A percentile compares a stretch with the other conserved stretches of the same genome.
Evolutionary conservation across 1,140 invertebrate genomes (phyloP).

Genomic region (Aphis gossypii): DNA sequence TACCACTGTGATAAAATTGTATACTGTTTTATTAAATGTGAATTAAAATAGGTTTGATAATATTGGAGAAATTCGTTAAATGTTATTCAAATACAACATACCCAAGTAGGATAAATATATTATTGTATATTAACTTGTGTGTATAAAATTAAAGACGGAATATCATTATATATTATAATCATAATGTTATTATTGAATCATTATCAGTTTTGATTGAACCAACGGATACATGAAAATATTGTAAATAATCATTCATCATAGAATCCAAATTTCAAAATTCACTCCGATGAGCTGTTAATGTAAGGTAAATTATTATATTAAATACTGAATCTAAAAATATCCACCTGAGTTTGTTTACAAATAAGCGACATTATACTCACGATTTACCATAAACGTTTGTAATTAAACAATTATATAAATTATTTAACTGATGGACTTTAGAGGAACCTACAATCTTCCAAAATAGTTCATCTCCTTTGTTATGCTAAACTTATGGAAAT

Average conservation of each 20-base stretch:
- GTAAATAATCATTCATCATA: background rate
- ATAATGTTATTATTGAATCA: background rate
- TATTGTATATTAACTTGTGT: background rate
- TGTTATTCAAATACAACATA: background rate
- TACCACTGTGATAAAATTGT: background rate
- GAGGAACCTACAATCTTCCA: conserved; percentile 5
- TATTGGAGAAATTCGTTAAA: background rate
- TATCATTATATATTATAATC: no score
- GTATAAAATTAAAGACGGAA: background rate
- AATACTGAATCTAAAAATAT: background rate
- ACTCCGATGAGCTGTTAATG: background rate
- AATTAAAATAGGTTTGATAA: background rate
- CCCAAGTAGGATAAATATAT: background rate
- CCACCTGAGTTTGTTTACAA: background rate
- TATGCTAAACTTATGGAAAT: background rate
- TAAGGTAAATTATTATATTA: background rate
- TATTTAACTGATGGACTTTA: background rate
- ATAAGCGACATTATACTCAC: background rate
- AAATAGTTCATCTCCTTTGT: conserved; percentile 20
- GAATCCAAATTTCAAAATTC: background rate
- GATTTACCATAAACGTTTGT: background rate
- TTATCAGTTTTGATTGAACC: background rate
- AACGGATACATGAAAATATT: background rate
- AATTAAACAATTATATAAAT: conserved; percentile 23
- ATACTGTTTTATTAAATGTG: background rate